Evolutionary conservation across 2,113 vertebrate genomes (phyloP), one percentile per base, ranked within the genome.

Genomic region (Takifugu bimaculatus): DNA sequence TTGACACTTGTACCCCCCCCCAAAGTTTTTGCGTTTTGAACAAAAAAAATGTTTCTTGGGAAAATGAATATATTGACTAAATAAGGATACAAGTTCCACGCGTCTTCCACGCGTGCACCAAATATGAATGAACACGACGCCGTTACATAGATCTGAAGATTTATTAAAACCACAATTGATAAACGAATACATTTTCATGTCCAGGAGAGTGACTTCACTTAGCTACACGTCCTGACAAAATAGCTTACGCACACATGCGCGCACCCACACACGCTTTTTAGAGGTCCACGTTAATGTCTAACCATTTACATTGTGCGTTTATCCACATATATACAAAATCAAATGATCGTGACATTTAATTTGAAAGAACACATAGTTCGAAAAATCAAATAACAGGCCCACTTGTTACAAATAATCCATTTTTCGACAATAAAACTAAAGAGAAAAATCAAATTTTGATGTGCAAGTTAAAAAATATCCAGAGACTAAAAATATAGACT

Each of bases 281-380:
- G 73, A 80, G 74, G 75, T 79, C 79, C 74, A 84, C 70, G 69
- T 70, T 53, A 73, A 39, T 60, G 57, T 13, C 44, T 75, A 70
- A 84, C 75, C 69, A 82, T 88, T 81, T 82, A 86, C 83, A 82
- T 77, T 84, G 81, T 83, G 74, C 78, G 77, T 79, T 57, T 85
- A 83, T 86, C 64, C 78, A 85, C 84, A 83, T 88, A 84, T 89
- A 29, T 89, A 87, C 85, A 89, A 72, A 75, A 75, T 68, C 53
- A 50, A 76, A 74, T 63, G 82, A 57, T 65, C 71, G 72, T 80
- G 45, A 67, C 72, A 86, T 67, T 80, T 77, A 69, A 67, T 79
- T 80, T 47, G 54, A 71, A 70, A 74, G 63, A 68, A 58, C 42
- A 62, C 54, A 68, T 39, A 62, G 26, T 57, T 42, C 45, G 28